Evolutionary conservation across 2,888 invertebrate genomes (phyloP), one percentile per base, ranked within the genome.

Genomic region (Dryocosmus kuriphilus): DNA sequence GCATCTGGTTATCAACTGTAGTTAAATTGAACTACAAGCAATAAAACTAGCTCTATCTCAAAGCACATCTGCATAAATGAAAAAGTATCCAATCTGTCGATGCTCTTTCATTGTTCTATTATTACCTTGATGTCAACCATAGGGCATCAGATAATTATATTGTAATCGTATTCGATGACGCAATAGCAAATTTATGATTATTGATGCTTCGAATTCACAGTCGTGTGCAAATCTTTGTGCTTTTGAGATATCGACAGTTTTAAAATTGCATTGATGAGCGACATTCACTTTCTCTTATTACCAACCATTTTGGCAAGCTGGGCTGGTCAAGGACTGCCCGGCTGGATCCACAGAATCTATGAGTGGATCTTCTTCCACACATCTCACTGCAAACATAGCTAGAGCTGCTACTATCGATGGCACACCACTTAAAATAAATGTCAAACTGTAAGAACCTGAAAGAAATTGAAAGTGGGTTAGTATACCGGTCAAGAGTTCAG

Each of bases 361-460:
- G 14, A 77, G 73, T 16, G 85, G 82, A 0, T 86, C 84, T 67
- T 93, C 92, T 79, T 92, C 92, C 4, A 94, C 93, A 82, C 92
- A 94, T 71, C 94, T 93, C 74, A 95, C 94, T 16, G 94, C 88
- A 87, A 94, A 95, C 93, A 96, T 93, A 1, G 96, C 92, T 8
- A 95, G 90, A 5, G 97, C 96, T 6, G 97, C 98, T 2, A 97
- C 86, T 38, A 97, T 93, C 0, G 98, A 97, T 14, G 98, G 97
- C 75, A 96, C 93, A 0, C 98, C 98, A 24, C 98, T 97, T 80
- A 97, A 91, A 78, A 97, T 92, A 86, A 98, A 96, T 0, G 98
- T 96, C 78, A 96, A 87, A 2, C 94, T 94, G 89, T 97, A 98
- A 8, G 95, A 94, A 2, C 93, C 92, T 93, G 83, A 74, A 88